These are phyloP conservation scores for Cyrtonyx montezumae DNA, from an alignment of 2,113 vertebrate species.

Conservation along the genomic window DNA sequence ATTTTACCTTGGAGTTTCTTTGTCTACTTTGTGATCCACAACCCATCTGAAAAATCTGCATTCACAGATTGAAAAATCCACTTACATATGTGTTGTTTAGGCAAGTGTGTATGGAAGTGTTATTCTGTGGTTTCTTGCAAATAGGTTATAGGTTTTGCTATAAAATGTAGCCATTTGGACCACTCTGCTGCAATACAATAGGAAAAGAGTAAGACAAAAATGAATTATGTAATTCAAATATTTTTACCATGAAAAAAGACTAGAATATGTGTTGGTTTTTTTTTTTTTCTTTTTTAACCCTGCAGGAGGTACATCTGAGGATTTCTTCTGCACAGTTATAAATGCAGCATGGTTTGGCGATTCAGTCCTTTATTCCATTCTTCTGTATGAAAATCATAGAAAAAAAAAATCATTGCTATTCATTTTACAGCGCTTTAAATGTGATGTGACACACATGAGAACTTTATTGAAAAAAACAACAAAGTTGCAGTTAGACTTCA, in stretches of 20 bases:
- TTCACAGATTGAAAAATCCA: not conserved
- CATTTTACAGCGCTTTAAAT: not conserved
- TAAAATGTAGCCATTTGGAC: not conserved
- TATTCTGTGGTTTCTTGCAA: not conserved
- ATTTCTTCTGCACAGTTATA: not conserved
- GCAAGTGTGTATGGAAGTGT: not conserved
- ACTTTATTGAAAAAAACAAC: not conserved
- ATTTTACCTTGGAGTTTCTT: not conserved
- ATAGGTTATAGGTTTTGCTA: not conserved
- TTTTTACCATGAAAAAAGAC: not conserved
- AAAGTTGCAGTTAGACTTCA: not conserved
- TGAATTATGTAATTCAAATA: not conserved
- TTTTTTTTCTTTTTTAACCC: not conserved
- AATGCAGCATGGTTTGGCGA: not conserved
- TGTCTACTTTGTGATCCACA: not conserved
- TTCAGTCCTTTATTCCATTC: not conserved
- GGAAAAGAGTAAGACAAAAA: not conserved
- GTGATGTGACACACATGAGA: not conserved
- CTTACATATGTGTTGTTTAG: not conserved
- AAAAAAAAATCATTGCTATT: not conserved
- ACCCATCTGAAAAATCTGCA: not conserved
- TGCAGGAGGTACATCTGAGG: not conserved
- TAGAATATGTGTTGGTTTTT: fast-evolving
- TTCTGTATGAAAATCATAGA: not conserved
- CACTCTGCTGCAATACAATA: not conserved